A percentile compares a stretch with the other conserved stretches of the same genome.
Evolutionary conservation across 2,888 invertebrate species (phyloP).

Genomic region (Troglohyphantes excavatus): DNA sequence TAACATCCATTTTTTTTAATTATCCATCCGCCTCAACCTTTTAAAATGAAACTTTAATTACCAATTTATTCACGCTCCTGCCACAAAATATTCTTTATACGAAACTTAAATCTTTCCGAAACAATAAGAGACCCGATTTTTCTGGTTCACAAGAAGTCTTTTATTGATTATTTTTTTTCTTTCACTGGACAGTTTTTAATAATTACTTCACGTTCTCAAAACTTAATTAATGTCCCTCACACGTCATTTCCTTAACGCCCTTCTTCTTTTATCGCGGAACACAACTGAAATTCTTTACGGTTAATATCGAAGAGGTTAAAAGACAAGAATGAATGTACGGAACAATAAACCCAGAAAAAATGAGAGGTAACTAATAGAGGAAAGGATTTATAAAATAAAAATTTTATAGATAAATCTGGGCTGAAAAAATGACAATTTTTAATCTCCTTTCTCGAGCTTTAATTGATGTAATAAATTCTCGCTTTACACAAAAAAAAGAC

Average conservation of each 20-base stretch:
- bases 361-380: neutral
- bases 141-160: neutral
- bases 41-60: neutral
- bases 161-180: neutral
- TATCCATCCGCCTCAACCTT: no score
- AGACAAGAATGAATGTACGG: neutral
- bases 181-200: neutral
- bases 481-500: neutral
- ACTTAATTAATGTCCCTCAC: constrained; percentile 18
- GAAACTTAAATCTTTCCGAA: neutral
- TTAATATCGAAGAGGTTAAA: neutral
- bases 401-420: neutral
- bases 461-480: constrained; percentile 22
- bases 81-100: neutral
- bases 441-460: neutral
- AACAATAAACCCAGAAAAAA: neutral
- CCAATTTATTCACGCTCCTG: neutral
- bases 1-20: no score
- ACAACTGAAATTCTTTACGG: constrained; percentile 8
- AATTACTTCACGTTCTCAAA: neutral
- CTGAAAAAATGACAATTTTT: neutral
- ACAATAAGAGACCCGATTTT: neutral
- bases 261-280: neutral
- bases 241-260: neutral
- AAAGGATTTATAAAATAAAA: neutral